Conservation (phyloP, 2,888 invertebrate genomes). For the Limnephilus auricula region DNA sequence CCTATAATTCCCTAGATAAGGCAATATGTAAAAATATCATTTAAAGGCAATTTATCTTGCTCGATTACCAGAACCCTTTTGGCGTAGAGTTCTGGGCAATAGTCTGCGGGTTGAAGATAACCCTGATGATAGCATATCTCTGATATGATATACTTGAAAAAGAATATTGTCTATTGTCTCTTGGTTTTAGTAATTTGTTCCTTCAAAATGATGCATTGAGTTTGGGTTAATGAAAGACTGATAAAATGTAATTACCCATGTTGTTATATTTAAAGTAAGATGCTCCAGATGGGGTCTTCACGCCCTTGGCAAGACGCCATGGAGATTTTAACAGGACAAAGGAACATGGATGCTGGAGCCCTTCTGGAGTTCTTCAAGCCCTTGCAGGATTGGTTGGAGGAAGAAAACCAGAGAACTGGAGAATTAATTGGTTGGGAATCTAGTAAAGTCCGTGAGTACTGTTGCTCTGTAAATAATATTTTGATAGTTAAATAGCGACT, state of each 20-base stretch:
- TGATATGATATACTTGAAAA: too few species aligned
- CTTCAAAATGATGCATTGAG: neutral
- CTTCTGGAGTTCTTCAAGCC: slow-evolving; percentile 86
- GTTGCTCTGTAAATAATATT: too few species aligned
- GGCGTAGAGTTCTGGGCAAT: too few species aligned
- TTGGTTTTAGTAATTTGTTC: too few species aligned
- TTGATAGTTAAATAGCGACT: too few species aligned
- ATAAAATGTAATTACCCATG: neutral
- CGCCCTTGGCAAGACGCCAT: slow-evolving; percentile 87
- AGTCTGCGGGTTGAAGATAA: too few species aligned
- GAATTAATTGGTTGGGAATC: slow-evolving; percentile 80
- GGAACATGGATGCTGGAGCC: slow-evolving; percentile 83
- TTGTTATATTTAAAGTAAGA: slow-evolving; percentile 73
- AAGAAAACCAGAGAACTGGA: slow-evolving; percentile 81
- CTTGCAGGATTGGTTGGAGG: slow-evolving; percentile 81
- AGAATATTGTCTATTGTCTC: too few species aligned
- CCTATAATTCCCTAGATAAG: too few species aligned
- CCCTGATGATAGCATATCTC: too few species aligned
- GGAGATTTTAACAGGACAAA: slow-evolving; percentile 83
- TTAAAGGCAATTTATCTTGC: too few species aligned
- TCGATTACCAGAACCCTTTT: too few species aligned
- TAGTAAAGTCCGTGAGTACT: slow-evolving; percentile 73
- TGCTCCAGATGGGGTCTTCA: slow-evolving; percentile 82
- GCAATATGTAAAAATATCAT: too few species aligned
- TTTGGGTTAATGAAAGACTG: neutral